Conservation (phyloP, 2,888 invertebrate genomes). For the Agapetus fuscipes region DNA sequence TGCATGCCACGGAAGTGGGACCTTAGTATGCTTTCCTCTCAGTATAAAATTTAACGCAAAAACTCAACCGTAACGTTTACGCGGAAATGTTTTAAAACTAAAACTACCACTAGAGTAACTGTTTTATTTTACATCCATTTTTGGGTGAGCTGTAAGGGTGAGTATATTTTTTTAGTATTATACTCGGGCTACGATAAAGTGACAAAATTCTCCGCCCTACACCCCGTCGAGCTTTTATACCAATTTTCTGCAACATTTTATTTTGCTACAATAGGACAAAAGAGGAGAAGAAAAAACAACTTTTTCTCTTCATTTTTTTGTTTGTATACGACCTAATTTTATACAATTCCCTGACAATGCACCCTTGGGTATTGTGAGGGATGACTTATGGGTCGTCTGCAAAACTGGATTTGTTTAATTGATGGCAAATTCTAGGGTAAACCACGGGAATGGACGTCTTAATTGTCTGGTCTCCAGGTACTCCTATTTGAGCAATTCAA, state of each 20-base stretch:
- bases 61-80: too few relatives aligned
- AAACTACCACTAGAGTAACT: too few relatives aligned
- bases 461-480: constrained; percentile 1
- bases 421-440: constrained; percentile 5
- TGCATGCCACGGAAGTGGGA: too few relatives aligned
- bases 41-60: too few relatives aligned
- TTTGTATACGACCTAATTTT: constrained; percentile 21
- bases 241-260: constrained; percentile 21
- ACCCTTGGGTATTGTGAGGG: constrained; percentile 9
- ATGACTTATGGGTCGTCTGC: constrained; percentile 3
- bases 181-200: too few relatives aligned
- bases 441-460: constrained; percentile 3
- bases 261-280: constrained; percentile 12
- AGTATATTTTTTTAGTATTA: too few relatives aligned
- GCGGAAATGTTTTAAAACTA: too few relatives aligned
- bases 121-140: too few relatives aligned
- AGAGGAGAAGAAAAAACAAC: constrained; percentile 6
- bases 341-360: constrained; percentile 20
- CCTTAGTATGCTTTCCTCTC: too few relatives aligned
- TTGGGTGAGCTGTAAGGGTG: too few relatives aligned
- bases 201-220: not conserved
- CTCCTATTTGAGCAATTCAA: not conserved
- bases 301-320: constrained; percentile 14
- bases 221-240: constrained; percentile 17
- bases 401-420: constrained; percentile 12